Evolutionary conservation across 2,797 vertebrate species (phyloP).

Genomic region (Remorina albescens): DNA sequence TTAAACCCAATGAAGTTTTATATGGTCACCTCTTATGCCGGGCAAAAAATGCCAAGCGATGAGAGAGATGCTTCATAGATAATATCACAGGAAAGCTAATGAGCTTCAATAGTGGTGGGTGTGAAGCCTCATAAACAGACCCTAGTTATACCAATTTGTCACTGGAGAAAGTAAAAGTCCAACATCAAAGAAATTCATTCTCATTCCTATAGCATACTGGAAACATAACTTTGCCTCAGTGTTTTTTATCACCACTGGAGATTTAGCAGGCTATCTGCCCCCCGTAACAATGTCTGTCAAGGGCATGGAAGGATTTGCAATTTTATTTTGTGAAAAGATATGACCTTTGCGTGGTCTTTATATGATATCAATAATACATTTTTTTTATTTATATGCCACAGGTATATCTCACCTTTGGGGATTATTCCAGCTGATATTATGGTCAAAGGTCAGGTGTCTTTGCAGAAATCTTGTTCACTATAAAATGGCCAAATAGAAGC

Average conservation of each 20-base stretch:
- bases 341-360: background rate
- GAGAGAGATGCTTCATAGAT: background rate
- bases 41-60: background rate
- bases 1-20: background rate
- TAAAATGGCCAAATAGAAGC: background rate
- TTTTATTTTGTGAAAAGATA: conserved; percentile 1
- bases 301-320: conserved; percentile 5
- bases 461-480: background rate
- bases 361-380: background rate
- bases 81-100: background rate
- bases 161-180: background rate
- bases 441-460: background rate
- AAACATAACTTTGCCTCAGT: background rate
- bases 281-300: conserved; percentile 5
- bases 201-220: background rate
- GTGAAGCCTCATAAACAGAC: background rate
- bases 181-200: background rate
- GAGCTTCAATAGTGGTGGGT: background rate
- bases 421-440: background rate
- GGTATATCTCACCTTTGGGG: background rate
- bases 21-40: background rate
- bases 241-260: background rate
- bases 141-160: background rate
- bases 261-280: background rate
- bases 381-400: background rate